phyloP scores from a whole-genome alignment of 2,797 vertebrate species.

The Aselliscus stoliczkanus region DNA sequence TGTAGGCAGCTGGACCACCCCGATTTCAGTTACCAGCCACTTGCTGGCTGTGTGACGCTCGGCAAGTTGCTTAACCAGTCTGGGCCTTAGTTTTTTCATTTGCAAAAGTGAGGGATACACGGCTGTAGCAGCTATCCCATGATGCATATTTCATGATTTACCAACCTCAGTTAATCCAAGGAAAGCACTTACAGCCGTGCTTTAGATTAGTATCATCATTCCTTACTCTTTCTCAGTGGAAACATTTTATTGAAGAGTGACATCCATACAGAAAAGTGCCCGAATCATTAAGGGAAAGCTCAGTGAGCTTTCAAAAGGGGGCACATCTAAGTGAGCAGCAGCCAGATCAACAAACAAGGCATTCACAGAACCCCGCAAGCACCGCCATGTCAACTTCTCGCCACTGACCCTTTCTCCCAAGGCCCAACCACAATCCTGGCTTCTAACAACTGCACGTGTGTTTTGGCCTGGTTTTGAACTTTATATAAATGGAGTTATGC shows the following conservation, averaged over 20 bases:
- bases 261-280: not conserved
- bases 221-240: not conserved
- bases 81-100: not conserved
- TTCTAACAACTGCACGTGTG: not conserved
- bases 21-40: not conserved
- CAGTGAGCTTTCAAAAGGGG: not conserved
- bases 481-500: not conserved
- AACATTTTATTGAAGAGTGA: not conserved
- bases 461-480: not conserved
- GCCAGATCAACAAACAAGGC: not conserved
- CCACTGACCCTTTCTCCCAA: accelerated
- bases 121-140: not conserved
- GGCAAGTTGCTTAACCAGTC: not conserved
- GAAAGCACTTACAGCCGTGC: not conserved
- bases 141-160: not conserved
- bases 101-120: not conserved
- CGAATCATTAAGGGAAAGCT: not conserved
- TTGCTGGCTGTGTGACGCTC: not conserved
- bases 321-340: not conserved
- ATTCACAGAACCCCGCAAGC: too few species aligned
- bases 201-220: not conserved
- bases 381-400: not conserved
- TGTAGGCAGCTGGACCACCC: not conserved
- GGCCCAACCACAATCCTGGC: too few species aligned
- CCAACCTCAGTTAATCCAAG: not conserved